Evolutionary conservation across 2,888 invertebrate species (phyloP), one percentile per base, ranked within the genome.

Genomic region (Zhengitettix transpicula): DNA sequence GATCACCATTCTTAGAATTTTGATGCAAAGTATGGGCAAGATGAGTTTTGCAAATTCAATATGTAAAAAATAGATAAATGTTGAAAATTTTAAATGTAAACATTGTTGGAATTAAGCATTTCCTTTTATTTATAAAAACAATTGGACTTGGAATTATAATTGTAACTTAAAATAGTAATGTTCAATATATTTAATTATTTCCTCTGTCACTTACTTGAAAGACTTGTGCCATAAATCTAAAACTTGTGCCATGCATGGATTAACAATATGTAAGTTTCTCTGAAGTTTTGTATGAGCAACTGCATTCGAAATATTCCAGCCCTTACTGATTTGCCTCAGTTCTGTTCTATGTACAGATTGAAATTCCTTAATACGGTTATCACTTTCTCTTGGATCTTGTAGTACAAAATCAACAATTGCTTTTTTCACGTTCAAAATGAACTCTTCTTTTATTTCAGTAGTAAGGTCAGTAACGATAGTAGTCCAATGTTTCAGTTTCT

Each of bases 381-480:
- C 60, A 57, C 59, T 60, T 41, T 57, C 58, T n/a, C 57, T 57
- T 0, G 88, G 85, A 73, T 92, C 89, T 68, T 86, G 84, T 8
- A 96, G 76, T 0, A 93, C 91, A 71, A 92, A 96, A 74, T 95
- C 94, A 0, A 96, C 88, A 58, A 90, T 87, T 0, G 93, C 87
- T 70, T 92, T 93, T 70, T 94, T 95, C 69, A 94, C 88, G 63
- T 88, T 87, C 71, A 88, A 80, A 70, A 88, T 81, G 70, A 91
- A 96, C 68, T 92, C 91, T 63, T 89, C 84, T 65, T 86, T 83
- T 72, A 91, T 85, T 17, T 55, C 55, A 47, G 56, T 55, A n/a
- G 44, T 56, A n/a, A 56, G 40, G 1, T 42, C 11, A 3, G 17
- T 17, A 17, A 56, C 60, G 55, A 60, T 63, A 56, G 17, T 61